Evolutionary conservation across 2,797 vertebrate species (phyloP).

Genomic region (Pipistrellus kuhlii): DNA sequence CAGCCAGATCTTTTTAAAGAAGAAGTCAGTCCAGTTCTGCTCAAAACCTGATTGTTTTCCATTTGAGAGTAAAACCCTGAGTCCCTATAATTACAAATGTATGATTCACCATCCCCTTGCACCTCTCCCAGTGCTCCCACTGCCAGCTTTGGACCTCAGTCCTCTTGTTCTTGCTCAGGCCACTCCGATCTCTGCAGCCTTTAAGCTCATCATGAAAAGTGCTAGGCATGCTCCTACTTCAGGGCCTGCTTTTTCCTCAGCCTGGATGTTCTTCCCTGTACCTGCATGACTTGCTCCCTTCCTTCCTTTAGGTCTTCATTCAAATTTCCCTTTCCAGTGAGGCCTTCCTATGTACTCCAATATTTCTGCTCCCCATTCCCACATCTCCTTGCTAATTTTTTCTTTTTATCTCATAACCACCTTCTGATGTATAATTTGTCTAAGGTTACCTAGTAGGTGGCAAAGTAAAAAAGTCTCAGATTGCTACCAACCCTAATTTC

Average conservation of each 20-base stretch:
- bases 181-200: background rate
- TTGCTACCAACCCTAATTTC: background rate
- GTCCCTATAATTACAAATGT: background rate
- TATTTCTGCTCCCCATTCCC: background rate
- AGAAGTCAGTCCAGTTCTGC: background rate
- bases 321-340: background rate
- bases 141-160: background rate
- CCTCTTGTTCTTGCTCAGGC: background rate
- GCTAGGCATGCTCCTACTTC: no score
- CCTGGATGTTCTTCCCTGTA: background rate
- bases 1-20: background rate
- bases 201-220: background rate
- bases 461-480: background rate
- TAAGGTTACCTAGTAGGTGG: background rate
- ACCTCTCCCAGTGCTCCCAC: background rate
- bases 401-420: background rate
- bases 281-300: background rate
- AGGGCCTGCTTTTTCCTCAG: background rate
- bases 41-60: background rate
- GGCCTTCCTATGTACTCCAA: background rate
- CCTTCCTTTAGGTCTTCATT: conserved; percentile 25
- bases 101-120: background rate
- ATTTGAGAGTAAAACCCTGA: background rate
- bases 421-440: background rate
- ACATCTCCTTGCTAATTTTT: background rate